phyloP scores from a whole-genome alignment of 2,888 invertebrate species.

The Lissocephala sabroskyi region DNA sequence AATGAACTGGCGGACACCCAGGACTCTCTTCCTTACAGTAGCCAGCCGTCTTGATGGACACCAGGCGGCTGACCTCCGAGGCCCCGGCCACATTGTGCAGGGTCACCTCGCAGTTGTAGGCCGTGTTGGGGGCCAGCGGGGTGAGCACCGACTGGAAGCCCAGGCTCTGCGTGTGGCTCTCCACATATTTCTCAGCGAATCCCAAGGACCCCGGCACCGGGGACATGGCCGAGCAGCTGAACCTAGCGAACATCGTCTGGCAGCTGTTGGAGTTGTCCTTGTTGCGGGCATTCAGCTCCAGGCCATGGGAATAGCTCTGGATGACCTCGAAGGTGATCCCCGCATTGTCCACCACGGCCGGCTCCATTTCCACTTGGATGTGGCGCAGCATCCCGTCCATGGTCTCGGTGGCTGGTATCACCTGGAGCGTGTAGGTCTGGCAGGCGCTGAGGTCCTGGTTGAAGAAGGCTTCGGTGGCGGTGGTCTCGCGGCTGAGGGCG shows the following conservation, averaged over 20 bases:
- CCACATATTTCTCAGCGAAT: constrained; percentile 54
- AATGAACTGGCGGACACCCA: not conserved
- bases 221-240: constrained; percentile 45
- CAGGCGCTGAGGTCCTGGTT: constrained; percentile 55
- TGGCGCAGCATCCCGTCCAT: constrained; percentile 53
- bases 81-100: constrained; percentile 67
- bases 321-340: constrained; percentile 35
- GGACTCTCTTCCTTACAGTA: constrained; percentile 61
- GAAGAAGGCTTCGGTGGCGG: constrained; percentile 38
- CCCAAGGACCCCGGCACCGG: constrained; percentile 25
- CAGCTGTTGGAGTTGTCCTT: constrained; percentile 62
- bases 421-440: constrained; percentile 65
- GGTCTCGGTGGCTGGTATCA: constrained; percentile 59
- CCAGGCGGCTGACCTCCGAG: constrained; percentile 14
- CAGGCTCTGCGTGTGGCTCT: constrained; percentile 52
- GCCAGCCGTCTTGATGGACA: constrained; percentile 24
- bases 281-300: constrained; percentile 59
- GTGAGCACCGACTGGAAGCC: constrained; percentile 56
- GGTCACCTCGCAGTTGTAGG: constrained; percentile 54
- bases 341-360: constrained; percentile 39
- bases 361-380: constrained; percentile 49
- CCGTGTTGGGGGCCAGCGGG: constrained; percentile 63
- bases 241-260: constrained; percentile 61
- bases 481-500: constrained; percentile 39
- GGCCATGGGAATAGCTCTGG: constrained; percentile 42